A percentile compares a stretch with the other conserved stretches of the same genome.
These are phyloP conservation scores for Xenus cinereus DNA, from an alignment of 2,113 vertebrate species.

Conservation along the genomic window DNA sequence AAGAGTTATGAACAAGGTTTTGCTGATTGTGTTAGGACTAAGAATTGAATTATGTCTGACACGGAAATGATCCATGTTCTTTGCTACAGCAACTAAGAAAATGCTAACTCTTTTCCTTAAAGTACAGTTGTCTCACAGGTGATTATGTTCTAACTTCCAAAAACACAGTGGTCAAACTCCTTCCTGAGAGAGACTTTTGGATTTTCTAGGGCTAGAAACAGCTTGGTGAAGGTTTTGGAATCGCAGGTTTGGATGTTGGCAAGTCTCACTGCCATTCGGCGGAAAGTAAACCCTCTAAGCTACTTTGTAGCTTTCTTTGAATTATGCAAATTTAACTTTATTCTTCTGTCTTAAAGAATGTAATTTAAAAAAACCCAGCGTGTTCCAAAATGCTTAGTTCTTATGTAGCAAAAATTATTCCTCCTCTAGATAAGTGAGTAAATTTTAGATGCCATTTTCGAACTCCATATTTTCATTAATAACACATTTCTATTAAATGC, in stretches of 20 bases:
- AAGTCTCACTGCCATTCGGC: not conserved
- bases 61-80: not conserved
- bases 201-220: not conserved
- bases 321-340: not conserved
- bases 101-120: not conserved
- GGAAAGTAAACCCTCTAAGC: not conserved
- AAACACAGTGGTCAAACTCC: not conserved
- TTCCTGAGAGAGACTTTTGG: not conserved
- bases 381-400: not conserved
- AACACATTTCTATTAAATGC: not conserved
- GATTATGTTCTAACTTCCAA: not conserved
- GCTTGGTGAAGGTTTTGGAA: not conserved
- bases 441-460: not conserved
- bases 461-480: not conserved
- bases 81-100: not conserved
- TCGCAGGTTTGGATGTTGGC: not conserved
- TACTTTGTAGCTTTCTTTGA: not conserved
- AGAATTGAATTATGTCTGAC: not conserved
- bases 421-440: not conserved
- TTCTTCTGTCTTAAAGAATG: not conserved
- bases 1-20: not conserved
- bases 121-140: not conserved
- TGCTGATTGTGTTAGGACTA: not conserved
- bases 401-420: not conserved
- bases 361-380: not conserved